phyloP scores from a whole-genome alignment of 1,140 invertebrate species.

The Drosophila nebulosa region DNA sequence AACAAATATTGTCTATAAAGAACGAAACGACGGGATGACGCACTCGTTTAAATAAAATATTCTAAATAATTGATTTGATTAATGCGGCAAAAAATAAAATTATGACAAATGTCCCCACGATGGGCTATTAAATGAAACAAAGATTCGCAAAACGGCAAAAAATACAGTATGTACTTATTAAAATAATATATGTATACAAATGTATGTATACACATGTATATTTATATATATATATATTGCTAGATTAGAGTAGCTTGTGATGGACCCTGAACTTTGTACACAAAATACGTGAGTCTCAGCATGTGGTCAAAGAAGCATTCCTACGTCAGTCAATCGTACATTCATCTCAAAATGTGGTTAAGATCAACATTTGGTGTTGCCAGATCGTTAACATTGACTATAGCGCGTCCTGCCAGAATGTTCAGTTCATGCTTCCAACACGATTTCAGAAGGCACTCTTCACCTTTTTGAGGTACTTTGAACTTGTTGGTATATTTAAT shows the following conservation, averaged over 20 bases:
- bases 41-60: not conserved
- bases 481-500: not conserved
- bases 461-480: not conserved
- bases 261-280: slow-evolving; percentile 32
- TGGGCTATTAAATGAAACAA: not conserved
- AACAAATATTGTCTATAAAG: not conserved
- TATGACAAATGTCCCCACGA: not conserved
- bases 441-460: too few species aligned
- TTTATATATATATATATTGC: slow-evolving; percentile 19
- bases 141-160: not conserved
- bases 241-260: not conserved
- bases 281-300: slow-evolving; percentile 20
- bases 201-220: not conserved
- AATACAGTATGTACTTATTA: not conserved
- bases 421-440: too few species aligned
- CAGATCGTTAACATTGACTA: not conserved
- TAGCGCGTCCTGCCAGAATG: too few species aligned
- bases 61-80: slow-evolving; percentile 24
- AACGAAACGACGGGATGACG: not conserved
- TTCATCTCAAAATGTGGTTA: not conserved
- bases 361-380: not conserved
- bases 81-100: slow-evolving; percentile 16
- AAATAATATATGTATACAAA: too few species aligned
- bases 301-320: not conserved
- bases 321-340: not conserved